Percentiles rank a stretch among this genome's conserved stretches.
Conservation (phyloP, 2,797 vertebrate species). For the Spondyliosoma cantharus region DNA sequence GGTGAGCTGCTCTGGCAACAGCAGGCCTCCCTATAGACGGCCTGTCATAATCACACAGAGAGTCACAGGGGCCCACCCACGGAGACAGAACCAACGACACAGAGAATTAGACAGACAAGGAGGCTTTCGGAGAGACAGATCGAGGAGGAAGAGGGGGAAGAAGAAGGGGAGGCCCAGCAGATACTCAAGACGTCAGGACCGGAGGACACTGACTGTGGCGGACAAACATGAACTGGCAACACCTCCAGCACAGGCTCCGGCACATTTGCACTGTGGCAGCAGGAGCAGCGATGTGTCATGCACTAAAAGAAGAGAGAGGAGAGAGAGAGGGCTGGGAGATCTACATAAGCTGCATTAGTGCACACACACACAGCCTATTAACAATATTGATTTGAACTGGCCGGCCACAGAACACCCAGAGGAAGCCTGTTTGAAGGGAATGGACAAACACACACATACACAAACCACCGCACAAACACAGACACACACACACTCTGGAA, state of each 20-base stretch:
- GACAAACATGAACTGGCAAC: constrained; percentile 53
- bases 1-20: constrained; percentile 59
- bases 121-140: constrained; percentile 49
- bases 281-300: constrained; percentile 22
- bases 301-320: constrained; percentile 37
- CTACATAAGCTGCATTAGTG: constrained; percentile 63
- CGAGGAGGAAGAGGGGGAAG: constrained; percentile 45
- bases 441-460: constrained; percentile 58
- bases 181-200: constrained; percentile 36
- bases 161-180: constrained; percentile 14
- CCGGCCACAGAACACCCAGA: constrained; percentile 64
- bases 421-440: constrained; percentile 65
- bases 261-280: constrained; percentile 27
- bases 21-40: constrained; percentile 69
- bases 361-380: constrained; percentile 65
- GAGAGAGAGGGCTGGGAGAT: constrained; percentile 37
- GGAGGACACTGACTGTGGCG: constrained; percentile 48
- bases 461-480: constrained; percentile 24
- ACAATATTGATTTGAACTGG: constrained; percentile 71
- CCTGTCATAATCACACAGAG: constrained; percentile 73
- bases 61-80: constrained; percentile 68
- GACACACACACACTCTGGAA: constrained; percentile 31
- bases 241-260: too few species aligned
- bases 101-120: constrained; percentile 66
- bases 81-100: constrained; percentile 63